phyloP scores from a whole-genome alignment of 1,140 invertebrate species.

The Varroa destructor region DNA sequence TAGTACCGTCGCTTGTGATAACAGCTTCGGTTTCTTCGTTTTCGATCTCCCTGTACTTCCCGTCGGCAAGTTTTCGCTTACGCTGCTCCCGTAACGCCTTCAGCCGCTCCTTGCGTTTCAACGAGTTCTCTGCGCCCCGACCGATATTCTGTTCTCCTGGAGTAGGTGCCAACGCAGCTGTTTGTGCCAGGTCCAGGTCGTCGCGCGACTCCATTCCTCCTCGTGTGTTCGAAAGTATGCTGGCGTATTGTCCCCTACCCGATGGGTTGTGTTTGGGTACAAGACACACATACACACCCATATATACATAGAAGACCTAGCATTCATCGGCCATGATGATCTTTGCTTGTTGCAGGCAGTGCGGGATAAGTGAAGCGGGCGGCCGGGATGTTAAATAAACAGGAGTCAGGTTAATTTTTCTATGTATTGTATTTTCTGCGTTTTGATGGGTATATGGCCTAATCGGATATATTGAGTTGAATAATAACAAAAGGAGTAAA shows the following conservation, averaged over 20 bases:
- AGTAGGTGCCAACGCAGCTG: background rate
- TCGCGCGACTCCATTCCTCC: slow-evolving; percentile 13
- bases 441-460: no score
- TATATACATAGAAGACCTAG: background rate
- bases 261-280: background rate
- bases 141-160: slow-evolving; percentile 35
- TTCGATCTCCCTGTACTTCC: slow-evolving; percentile 34
- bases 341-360: background rate
- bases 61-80: slow-evolving; percentile 46
- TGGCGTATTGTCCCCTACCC: background rate
- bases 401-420: no score
- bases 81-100: slow-evolving; percentile 51
- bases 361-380: no score
- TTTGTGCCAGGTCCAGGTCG: background rate
- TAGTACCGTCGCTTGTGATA: slow-evolving; percentile 27
- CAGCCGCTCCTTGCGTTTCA: slow-evolving; percentile 62
- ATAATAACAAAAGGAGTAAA: no score
- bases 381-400: no score
- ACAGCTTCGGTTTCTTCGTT: slow-evolving; percentile 30
- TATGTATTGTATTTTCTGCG: no score
- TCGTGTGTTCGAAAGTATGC: background rate
- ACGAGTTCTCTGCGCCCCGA: slow-evolving; percentile 56
- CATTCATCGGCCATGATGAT: background rate
- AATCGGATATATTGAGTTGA: no score
- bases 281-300: background rate